Base-by-base conservation (phyloP, 2,797 vertebrate genomes). In the Mergus octosetaceus region DNA sequence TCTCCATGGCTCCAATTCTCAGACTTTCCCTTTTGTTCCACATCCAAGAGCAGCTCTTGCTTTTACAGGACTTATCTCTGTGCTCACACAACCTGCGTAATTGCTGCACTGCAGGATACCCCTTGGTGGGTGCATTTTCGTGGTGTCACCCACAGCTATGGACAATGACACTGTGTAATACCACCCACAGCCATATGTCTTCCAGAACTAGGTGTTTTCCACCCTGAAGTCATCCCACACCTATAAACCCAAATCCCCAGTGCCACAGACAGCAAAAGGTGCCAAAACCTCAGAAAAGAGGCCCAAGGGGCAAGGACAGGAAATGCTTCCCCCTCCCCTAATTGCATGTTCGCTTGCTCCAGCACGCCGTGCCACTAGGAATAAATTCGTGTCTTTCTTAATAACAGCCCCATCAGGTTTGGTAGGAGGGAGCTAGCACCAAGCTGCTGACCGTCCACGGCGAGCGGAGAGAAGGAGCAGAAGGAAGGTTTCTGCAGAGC, bases 341-440 rank as follows among this genome's bases (percentile, higher is more conserved):
- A 49, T 28, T 75, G 57, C 34, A 41, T 2, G 27, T 79, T 72
- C 36, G 2, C 72, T 71, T 7, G 22, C 76, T 93, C 61, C 49
- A 25, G 28, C 71, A 80, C 0, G 2, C 58, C 87, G 61, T 76
- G 11, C 66, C 13, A 7, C 57, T 77, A 64, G 84, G 90, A 97
- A 90, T 74, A 93, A 94, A 94, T 56, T 18, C 79, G 49, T 89
- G 39, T 72, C 70, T 81, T 85, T 90, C 73, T 89, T 76, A 84
- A 45, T 72, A 88, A 51, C 38, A 72, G 69, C 68, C 78, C 73
- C 24, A 0, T 1, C 15, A 69, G 83, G 57, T 27, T 3, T 36
- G 88, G 76, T 22, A 92, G 75, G 88, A 82, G 69, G 53, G 60
- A 82, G 83, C 5, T 24, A 10, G 1, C 34, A 53, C 53, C 1